These are phyloP conservation scores for Meteorus cinctellus DNA, from an alignment of 2,888 invertebrate species.

Conservation along the genomic window DNA sequence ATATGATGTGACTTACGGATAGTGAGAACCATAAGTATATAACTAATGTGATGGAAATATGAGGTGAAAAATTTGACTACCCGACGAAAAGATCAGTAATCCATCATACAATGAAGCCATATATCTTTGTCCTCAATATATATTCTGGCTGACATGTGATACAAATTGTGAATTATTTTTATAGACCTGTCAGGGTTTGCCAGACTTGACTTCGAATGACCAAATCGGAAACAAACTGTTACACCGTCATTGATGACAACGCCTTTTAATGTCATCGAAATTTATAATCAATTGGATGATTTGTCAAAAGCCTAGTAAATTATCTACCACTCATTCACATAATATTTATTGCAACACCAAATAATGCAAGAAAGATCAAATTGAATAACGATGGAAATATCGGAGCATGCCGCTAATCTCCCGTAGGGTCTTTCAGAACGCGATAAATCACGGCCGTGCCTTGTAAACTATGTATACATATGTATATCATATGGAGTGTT, in stretches of 20 bases:
- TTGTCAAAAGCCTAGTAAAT: conserved; percentile 35
- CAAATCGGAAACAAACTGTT: background rate
- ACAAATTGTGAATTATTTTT: conserved; percentile 8
- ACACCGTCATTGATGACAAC: background rate
- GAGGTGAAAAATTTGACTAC: background rate
- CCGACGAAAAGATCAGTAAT: background rate
- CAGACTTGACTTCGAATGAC: conserved; percentile 8
- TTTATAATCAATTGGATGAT: background rate
- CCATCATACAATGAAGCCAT: background rate
- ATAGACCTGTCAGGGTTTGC: background rate
- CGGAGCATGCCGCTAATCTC: conserved; percentile 46
- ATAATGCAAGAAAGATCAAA: conserved; percentile 40
- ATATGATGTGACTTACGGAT: too few species aligned
- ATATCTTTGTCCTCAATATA: background rate
- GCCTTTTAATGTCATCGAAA: background rate
- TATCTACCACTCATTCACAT: background rate
- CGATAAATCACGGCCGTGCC: conserved; percentile 67
- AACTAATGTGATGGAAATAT: background rate
- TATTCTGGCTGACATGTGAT: background rate
- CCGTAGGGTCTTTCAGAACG: conserved; percentile 59
- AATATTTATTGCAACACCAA: background rate
- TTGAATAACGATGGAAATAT: conserved; percentile 47
- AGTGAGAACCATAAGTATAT: background rate
- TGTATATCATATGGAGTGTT: conserved; percentile 42
- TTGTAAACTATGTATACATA: conserved; percentile 58